Evolutionary conservation across 2,113 vertebrate genomes (phyloP).

Genomic region (Archocentrus centrarchus): DNA sequence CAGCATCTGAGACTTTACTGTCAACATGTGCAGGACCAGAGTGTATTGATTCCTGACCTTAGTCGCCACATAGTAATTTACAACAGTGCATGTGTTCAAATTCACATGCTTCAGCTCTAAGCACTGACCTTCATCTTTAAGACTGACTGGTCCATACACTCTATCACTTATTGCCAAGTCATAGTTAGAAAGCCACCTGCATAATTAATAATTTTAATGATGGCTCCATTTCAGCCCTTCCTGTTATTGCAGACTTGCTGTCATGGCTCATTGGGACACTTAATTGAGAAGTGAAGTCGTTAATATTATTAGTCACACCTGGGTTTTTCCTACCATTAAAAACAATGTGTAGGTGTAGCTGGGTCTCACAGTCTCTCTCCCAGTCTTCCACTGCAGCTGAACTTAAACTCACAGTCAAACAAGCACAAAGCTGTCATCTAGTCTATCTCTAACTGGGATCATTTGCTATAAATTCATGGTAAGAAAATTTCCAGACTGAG

Average conservation of each 20-base stretch:
- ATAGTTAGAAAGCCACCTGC: not conserved
- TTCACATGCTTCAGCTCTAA: not conserved
- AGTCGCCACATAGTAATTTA: not conserved
- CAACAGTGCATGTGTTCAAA: not conserved
- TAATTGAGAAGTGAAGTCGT: slow-evolving; percentile 10
- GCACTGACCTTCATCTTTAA: not conserved
- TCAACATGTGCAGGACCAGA: not conserved
- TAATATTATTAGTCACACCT: slow-evolving; percentile 14
- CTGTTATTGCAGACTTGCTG: not conserved
- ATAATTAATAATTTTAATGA: slow-evolving; percentile 18
- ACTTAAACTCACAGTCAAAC: not conserved
- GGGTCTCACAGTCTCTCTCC: not conserved
- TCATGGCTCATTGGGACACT: not conserved
- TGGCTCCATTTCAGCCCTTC: not conserved
- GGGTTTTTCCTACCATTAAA: slow-evolving; percentile 8
- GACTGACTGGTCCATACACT: not conserved
- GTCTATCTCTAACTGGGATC: not conserved
- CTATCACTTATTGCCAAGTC: not conserved
- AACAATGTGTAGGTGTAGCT: not conserved
- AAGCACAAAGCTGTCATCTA: not conserved
- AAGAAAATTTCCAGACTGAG: not conserved
- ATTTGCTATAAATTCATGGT: too few species aligned
- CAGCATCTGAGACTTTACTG: not conserved
- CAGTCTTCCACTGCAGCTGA: not conserved
- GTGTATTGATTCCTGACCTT: not conserved